Evolutionary conservation across 2,113 vertebrate species (phyloP), one percentile per base, ranked within the genome.

Genomic region (Ammodytes marinus): DNA sequence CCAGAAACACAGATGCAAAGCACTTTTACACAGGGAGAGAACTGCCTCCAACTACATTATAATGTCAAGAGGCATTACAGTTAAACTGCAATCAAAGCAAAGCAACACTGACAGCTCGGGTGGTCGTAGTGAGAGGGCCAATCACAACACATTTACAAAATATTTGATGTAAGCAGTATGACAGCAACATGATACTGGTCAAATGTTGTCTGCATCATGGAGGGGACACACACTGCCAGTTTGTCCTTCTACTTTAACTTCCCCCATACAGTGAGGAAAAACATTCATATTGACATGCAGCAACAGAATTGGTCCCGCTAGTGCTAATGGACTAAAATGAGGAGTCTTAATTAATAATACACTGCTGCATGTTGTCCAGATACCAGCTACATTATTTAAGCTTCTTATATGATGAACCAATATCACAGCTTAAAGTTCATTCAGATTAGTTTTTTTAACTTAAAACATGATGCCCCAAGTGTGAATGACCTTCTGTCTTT

Each of bases 401-500:
- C 2, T 47, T 43, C 53, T 70, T 47, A 55, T 8, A 68, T 40
- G 55, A 27, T 55, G n/a, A 68, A 40, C 0, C 35, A 0, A 15
- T 10, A 11, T 43, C 6, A 55, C 46, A 17, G 35, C 13, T 11
- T 45, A 6, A 15, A 27, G 27, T 27, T 27, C 27, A 27, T 70
- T 64, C 13, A 45, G n/a, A 77, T 69, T n/a, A 68, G 12, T 57
- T 27, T 27, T 27, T 27, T 27, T 27, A 27, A 27, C 27, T 52
- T n/a, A 8, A 35, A 43, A 60, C 43, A 53, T n/a, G 35, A 70
- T 54, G 4, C 15, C 12, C 43, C 65, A 78, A 80, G 27, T 85
- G 84, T 91, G 87, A 64, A 87, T 78, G 82, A 69, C 40, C 74
- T 84, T 75, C 72, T 91, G 74, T 89, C 67, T 84, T 79, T 74